Percentiles rank a stretch among this genome's conserved stretches.
Conservation (phyloP, 2,113 vertebrate genomes). For the Antechinus stuartii region DNA sequence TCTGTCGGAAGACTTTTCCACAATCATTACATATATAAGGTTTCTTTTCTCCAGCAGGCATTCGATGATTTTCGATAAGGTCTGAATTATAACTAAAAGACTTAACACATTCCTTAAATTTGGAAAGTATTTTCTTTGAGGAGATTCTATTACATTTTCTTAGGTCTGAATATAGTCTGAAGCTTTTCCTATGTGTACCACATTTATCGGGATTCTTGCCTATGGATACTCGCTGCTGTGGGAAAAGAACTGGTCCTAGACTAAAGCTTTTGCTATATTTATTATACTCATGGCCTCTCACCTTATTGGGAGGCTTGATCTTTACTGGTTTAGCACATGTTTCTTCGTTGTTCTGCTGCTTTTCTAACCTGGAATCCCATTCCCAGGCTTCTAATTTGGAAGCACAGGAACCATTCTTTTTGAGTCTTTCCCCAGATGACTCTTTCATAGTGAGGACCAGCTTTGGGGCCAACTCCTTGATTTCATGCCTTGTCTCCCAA, state of each 20-base stretch:
- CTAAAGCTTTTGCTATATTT: conserved; percentile 23
- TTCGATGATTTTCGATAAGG: neutral
- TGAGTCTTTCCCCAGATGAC: neutral
- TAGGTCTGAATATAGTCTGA: neutral
- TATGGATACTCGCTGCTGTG: neutral
- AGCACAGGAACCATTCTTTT: neutral
- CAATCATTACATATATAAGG: conserved; percentile 67
- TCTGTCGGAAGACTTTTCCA: conserved; percentile 78
- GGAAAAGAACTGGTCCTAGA: conserved; percentile 21
- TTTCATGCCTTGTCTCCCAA: neutral
- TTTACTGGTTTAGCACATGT: neutral
- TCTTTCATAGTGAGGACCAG: neutral
- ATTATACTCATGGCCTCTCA: neutral
- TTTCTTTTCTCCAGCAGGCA: neutral
- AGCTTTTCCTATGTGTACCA: neutral
- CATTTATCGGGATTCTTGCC: neutral
- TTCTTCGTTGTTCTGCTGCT: neutral
- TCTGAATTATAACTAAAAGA: neutral
- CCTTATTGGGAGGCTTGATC: neutral
- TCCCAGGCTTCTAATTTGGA: neutral
- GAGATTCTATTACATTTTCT: neutral
- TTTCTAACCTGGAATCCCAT: neutral
- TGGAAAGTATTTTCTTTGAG: neutral
- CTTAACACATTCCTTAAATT: neutral
- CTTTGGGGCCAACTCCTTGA: neutral